These are phyloP conservation scores for Galerucella nymphaeae DNA, from an alignment of 2,888 invertebrate genomes.

Conservation along the genomic window DNA sequence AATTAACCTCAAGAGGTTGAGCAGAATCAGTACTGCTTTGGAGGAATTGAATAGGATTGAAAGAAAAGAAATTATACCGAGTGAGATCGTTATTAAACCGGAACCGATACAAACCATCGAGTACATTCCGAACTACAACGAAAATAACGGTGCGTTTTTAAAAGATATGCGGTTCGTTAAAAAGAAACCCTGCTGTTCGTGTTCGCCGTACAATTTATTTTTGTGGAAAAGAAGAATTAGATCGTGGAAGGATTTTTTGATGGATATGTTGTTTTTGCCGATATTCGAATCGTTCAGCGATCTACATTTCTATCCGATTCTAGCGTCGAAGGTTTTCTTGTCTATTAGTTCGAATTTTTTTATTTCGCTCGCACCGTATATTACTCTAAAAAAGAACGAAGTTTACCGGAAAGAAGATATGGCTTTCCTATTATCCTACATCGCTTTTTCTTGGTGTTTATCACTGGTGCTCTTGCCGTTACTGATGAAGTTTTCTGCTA, in stretches of 20 bases:
- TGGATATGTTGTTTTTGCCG: constrained; percentile 48
- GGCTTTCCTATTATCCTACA: constrained; percentile 51
- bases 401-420: constrained; percentile 46
- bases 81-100: constrained; percentile 19
- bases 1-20: constrained; percentile 49
- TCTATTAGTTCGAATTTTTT: constrained; percentile 44
- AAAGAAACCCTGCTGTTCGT: constrained; percentile 38
- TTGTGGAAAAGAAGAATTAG: constrained; percentile 47
- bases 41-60: constrained; percentile 45
- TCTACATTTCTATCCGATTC: constrained; percentile 50
- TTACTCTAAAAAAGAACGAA: constrained; percentile 44
- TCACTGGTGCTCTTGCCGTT: constrained; percentile 50
- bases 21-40: constrained; percentile 48
- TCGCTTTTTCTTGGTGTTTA: constrained; percentile 54
- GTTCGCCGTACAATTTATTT: constrained; percentile 48
- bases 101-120: constrained; percentile 47
- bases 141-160: constrained; percentile 40
- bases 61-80: constrained; percentile 14
- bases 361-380: constrained; percentile 47
- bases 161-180: constrained; percentile 46
- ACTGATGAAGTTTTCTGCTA: constrained; percentile 45
- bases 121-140: constrained; percentile 46
- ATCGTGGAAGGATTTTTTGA: constrained; percentile 43
- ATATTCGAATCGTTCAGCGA: constrained; percentile 44
- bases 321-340: constrained; percentile 44